A percentile compares a stretch with the other conserved stretches of the same genome.
Conservation (phyloP, 64 coral and sea anemone species). For the Orbicella faveolata region DNA sequence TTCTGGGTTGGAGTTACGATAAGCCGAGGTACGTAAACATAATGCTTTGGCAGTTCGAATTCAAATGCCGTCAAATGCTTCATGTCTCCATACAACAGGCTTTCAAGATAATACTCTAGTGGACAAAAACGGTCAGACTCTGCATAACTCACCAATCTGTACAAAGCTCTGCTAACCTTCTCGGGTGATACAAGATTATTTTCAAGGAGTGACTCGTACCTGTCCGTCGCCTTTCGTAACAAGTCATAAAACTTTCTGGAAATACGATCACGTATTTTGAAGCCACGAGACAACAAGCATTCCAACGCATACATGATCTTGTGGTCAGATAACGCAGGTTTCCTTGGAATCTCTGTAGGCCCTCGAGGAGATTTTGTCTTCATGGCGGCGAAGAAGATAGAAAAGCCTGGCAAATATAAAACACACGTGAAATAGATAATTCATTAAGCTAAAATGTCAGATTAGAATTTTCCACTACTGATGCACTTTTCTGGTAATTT, state of each 20-base stretch:
- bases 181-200: background rate
- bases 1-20: conserved; percentile 85
- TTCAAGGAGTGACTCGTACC: background rate
- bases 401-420: conserved; percentile 30
- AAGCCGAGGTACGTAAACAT: conserved; percentile 71
- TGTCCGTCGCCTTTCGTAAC: conserved; percentile 40
- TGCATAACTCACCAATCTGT: conserved; percentile 51
- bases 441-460: background rate
- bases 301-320: conserved; percentile 66
- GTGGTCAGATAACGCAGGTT: conserved; percentile 46
- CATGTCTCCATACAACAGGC: conserved; percentile 52
- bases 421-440: background rate
- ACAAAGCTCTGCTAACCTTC: conserved; percentile 61
- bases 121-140: conserved; percentile 69
- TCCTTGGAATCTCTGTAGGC: conserved; percentile 33
- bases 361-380: conserved; percentile 47
- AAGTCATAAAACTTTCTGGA: conserved; percentile 70
- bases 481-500: too few relatives aligned
- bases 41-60: conserved; percentile 76
- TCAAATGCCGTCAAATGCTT: conserved; percentile 38
- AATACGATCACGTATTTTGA: conserved; percentile 74
- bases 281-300: conserved; percentile 76
- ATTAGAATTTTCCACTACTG: too few relatives aligned
- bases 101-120: conserved; percentile 39
- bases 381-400: conserved; percentile 49